A percentile compares a stretch with the other conserved stretches of the same genome.
Conservation (phyloP, 2,113 vertebrate genomes). For the Octodon degus region DNA sequence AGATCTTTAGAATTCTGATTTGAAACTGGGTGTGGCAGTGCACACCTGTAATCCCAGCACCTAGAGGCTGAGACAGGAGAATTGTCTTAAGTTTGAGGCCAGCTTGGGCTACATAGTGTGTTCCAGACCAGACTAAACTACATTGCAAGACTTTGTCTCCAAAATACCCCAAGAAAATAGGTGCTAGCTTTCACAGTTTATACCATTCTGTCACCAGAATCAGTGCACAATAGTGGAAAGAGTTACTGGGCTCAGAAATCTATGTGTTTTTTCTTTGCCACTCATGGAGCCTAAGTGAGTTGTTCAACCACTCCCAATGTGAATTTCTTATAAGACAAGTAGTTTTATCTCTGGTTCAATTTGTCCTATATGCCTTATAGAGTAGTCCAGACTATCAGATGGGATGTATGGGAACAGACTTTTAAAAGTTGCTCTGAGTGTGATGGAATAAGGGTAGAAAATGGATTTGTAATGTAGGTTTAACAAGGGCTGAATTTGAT, state of each 20-base stretch:
- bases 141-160: not conserved
- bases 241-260: constrained; percentile 8
- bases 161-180: not conserved
- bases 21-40: not conserved
- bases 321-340: not conserved
- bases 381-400: not conserved
- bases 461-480: constrained; percentile 20
- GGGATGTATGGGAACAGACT: not conserved
- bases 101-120: not conserved
- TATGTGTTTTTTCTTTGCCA: not conserved
- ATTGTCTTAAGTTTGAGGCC: not conserved
- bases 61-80: not conserved
- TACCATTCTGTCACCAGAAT: constrained; percentile 17
- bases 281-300: not conserved
- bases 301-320: not conserved
- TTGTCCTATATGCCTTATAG: not conserved
- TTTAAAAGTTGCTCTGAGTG: constrained; percentile 16
- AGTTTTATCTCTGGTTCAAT: too few species aligned
- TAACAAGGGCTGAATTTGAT: constrained; percentile 18
- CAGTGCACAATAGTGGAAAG: not conserved
- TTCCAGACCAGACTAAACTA: not conserved
- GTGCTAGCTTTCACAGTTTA: not conserved
- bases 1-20: not conserved
- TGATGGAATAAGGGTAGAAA: not conserved
- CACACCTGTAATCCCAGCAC: not conserved